Evolutionary conservation across 2,888 invertebrate species (phyloP), one percentile per base, ranked within the genome.

Genomic region (Agrochola circellaris): DNA sequence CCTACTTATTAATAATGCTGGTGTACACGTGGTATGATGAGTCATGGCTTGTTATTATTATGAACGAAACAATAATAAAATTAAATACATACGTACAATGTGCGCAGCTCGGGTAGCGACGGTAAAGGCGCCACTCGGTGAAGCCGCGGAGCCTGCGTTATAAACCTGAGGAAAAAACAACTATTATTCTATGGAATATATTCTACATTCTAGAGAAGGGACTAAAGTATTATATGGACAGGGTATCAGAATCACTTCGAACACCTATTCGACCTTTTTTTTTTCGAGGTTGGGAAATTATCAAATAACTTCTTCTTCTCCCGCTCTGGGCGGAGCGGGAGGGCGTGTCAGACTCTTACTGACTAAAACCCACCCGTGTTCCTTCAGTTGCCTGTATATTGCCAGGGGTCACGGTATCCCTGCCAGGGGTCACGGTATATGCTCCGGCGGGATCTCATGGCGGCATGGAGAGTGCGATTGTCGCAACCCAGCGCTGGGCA

Each of bases 131-230:
- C 93, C 9, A 97, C 90, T 80, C 95, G 95, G 77, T 96, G 97
- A 73, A 98, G 93, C 88, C 97, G 95, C 17, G 98, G 98, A 2
- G 98, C 97, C 92, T 98, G 97, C 1, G 97, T 97, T 91, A 98
- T 98, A 87, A 98, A 98, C 88, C 98, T 98, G 94, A 20, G 17
- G 8, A 20, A 60, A 51, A 64, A 0, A 62, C 23, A 34, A 64
- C 0, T 1, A 56, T 13, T 38, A 17, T n/a, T 54, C 38, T 6
- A 38, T 38, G 7, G 38, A 38, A 38, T 38, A 38, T 38, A 38
- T 38, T 38, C 34, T 38, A 38, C 7, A 54, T 23, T 54, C 23
- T 54, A 54, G 23, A 54, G 58, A 26, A 58, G 13, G 13, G 26
- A 58, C 26, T 58, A n/a, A 26, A 26, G 13, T 54, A 54, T 23